Evolutionary conservation across 2,113 vertebrate genomes (phyloP), one percentile per base, ranked within the genome.

Genomic region (Esox niger): DNA sequence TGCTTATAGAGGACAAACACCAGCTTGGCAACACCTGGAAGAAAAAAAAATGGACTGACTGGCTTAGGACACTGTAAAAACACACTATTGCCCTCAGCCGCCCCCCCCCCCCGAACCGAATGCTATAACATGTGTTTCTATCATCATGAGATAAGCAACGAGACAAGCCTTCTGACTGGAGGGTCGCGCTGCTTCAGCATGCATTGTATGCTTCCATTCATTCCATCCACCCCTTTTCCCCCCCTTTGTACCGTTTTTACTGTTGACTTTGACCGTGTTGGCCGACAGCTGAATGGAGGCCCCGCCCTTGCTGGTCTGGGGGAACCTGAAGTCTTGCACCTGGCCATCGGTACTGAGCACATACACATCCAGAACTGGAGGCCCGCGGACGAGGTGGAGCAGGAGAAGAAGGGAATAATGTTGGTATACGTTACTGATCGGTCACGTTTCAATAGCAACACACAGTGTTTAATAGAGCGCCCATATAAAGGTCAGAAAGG

Each of bases 1-100:
- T 95, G 96, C 85, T 98, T 97, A 84, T 98, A 99, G 70, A 98
- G 93, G 55, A 98, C 96, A 88, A 99, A 99, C 21, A 99, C 96
- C 88, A 99, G 91, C 86, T 98, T 99, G 66, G 96, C 95, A 76
- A 96, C 91, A 25, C 96, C 96, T 99, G 81, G 26, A 54, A 54
- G 3, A 4, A 65, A 82, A 83, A 15, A 63, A 66, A 80, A 72
- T 25, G 62, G 60, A 65, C 3, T 66, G 31, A 63, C n/a, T n/a
- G 54, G 27, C 7, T 11, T 17, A 26, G 26, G 25, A 8, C 21
- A 57, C 27, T 57, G 55, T 26, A 13, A 57, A 57, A 1, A 21
- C 5, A 57, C 15, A 25, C 6, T 21, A 54, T 5, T 17, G 38
- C 38, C 38, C 5, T 43, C 3, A 15, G 38, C 15, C n/a, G n/a